phyloP scores from a whole-genome alignment of 1,140 invertebrate species.

The Lithobius niger region DNA sequence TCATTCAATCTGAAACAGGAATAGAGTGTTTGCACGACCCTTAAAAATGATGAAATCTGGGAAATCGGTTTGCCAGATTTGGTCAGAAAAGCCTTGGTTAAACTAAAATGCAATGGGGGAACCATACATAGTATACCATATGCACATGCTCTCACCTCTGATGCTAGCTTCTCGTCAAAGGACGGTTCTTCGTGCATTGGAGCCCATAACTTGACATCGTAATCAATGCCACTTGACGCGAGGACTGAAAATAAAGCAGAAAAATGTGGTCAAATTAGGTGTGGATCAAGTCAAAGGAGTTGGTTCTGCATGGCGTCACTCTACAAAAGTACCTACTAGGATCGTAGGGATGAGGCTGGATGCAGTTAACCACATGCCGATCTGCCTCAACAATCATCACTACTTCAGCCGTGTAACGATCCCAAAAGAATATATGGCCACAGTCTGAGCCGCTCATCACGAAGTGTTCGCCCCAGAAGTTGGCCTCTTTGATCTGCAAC shows the following conservation, averaged over 20 bases:
- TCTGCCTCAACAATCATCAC: constrained; percentile 72
- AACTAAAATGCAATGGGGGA: no score
- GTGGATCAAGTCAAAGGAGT: no score
- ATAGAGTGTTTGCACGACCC: no score
- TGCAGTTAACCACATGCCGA: constrained; percentile 71
- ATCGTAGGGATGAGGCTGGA: constrained; percentile 68
- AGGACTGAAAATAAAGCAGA: constrained; percentile 37
- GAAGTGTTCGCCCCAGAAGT: constrained; percentile 71
- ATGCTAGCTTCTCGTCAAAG: constrained; percentile 52
- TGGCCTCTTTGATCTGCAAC: constrained; percentile 65
- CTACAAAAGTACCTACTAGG: constrained; percentile 34
- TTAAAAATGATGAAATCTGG: no score
- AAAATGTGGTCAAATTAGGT: neutral
- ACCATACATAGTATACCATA: no score
- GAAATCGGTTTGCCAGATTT: no score
- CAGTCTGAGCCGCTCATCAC: constrained; percentile 79
- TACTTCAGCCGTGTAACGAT: constrained; percentile 40
- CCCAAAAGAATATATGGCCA: constrained; percentile 51
- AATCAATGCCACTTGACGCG: constrained; percentile 78
- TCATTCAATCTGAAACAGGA: no score
- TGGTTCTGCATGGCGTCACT: no score
- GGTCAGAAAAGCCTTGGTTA: no score
- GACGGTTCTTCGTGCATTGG: constrained; percentile 43
- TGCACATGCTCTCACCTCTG: constrained; percentile 60
- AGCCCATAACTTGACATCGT: constrained; percentile 76